A percentile compares a stretch with the other conserved stretches of the same genome.
These are phyloP conservation scores for Nanger granti DNA, from an alignment of 2,113 vertebrate species.

Conservation along the genomic window DNA sequence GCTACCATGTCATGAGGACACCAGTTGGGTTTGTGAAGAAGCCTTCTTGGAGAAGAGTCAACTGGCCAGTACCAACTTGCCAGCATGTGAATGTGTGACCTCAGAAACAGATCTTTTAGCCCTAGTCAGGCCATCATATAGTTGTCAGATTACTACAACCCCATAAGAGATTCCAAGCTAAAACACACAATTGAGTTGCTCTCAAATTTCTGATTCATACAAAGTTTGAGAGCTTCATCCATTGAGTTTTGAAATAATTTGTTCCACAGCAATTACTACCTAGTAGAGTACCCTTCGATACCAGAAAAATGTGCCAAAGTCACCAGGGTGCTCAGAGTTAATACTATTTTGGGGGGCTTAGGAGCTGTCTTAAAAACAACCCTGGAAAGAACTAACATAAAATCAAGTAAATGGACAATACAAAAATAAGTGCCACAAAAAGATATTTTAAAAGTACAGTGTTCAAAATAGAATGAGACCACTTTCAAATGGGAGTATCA, in stretches of 20 bases:
- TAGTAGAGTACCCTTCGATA: background rate
- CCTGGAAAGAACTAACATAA: background rate
- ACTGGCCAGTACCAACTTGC: background rate
- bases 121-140: background rate
- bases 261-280: background rate
- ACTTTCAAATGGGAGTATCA: background rate
- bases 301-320: background rate
- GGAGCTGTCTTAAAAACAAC: background rate
- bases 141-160: background rate
- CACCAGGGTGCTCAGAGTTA: background rate
- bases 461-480: slow-evolving; percentile 16
- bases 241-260: background rate
- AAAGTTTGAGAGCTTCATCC: slow-evolving; percentile 13
- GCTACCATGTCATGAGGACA: background rate
- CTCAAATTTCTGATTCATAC: background rate
- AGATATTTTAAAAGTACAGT: background rate
- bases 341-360: background rate
- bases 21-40: background rate
- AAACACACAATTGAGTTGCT: background rate
- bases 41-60: background rate
- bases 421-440: background rate
- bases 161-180: background rate
- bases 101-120: background rate
- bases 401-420: background rate
- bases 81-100: background rate